Evolutionary conservation across 1,140 invertebrate species (phyloP), one percentile per base, ranked within the genome.

Genomic region (Heliconius melpomene): DNA sequence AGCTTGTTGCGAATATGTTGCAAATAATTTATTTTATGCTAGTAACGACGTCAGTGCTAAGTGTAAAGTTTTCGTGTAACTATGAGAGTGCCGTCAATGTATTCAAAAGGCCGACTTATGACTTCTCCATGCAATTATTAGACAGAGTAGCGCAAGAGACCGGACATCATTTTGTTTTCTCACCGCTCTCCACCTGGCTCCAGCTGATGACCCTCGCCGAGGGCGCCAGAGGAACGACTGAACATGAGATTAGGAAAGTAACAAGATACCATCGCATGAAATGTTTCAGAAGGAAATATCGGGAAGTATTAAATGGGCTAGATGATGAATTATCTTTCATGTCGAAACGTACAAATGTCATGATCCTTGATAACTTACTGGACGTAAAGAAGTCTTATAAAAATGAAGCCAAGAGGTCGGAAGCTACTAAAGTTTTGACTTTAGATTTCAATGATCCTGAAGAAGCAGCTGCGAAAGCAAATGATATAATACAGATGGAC

Each of bases 141-240:
- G 86, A 91, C 26, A 86, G 87, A 78, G 89, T 93, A 0, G 77
- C 85, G 1, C 83, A 88, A n/a, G 85, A 89, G 7, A 89, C 83
- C 0, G 79, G 86, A 26, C 84, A 82, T 3, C 89, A 94, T 82
- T 94, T 93, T 76, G 91, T 92, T 2, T 93, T 93, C 57, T 95
- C 95, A 0, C 95, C 95, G 0, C 83, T 95, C 2, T 93, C 91
- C 5, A 90, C 94, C 23, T 95, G 95, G 94, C 84, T 94, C 18
- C 91, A 95, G 70, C 79, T 95, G 20, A 84, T 90, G 23, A 87
- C 94, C 1, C 79, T 95, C 46, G 87, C 93, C 2, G 94, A 95
- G 82, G 95, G 95, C 0, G 93, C 95, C 0, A 81, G 66, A 23
- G 91, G 90, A 0, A 82, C 80, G 0, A 95, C 94, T 0, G 79